These are phyloP conservation scores for Cistogaster globosa DNA, from an alignment of 2,888 invertebrate genomes.

Conservation along the genomic window DNA sequence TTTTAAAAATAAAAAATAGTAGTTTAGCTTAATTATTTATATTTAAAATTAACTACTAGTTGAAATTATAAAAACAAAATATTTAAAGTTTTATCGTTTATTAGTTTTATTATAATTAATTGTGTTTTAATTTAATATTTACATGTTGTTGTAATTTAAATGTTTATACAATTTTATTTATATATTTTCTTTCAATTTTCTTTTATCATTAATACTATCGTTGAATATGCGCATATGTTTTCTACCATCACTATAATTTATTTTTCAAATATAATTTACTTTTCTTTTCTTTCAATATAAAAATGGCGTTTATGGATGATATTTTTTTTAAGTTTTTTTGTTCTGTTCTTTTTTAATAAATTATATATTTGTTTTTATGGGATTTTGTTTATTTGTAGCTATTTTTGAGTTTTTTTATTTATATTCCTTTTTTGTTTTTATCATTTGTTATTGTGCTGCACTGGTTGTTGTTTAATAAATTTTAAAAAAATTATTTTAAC, in stretches of 20 bases:
- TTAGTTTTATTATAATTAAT: not conserved
- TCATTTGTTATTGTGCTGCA: constrained; percentile 69
- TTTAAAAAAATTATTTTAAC: not conserved
- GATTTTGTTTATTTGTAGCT: constrained; percentile 37
- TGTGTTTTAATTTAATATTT: constrained; percentile 58
- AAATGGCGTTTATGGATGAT: constrained; percentile 38
- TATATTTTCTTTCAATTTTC: constrained; percentile 21
- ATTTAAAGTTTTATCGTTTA: constrained; percentile 29
- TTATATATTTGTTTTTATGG: constrained; percentile 36
- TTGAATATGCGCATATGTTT: constrained; percentile 65
- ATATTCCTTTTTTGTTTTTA: constrained; percentile 15
- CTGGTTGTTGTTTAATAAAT: constrained; percentile 52
- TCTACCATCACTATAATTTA: constrained; percentile 63
- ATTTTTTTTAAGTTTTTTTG: no score
- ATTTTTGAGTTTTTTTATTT: constrained; percentile 40
- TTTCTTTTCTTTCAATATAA: constrained; percentile 51
- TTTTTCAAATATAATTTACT: constrained; percentile 18
- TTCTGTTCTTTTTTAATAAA: constrained; percentile 13
- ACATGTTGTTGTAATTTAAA: constrained; percentile 63
- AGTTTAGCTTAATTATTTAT: constrained; percentile 22
- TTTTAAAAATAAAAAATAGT: constrained; percentile 9
- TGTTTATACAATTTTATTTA: constrained; percentile 69
- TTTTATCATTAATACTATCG: constrained; percentile 51
- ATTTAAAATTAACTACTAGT: constrained; percentile 46
- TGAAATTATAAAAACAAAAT: constrained; percentile 7